phyloP scores from a whole-genome alignment of 2,888 invertebrate genomes.

The Eupithecia vulgata region DNA sequence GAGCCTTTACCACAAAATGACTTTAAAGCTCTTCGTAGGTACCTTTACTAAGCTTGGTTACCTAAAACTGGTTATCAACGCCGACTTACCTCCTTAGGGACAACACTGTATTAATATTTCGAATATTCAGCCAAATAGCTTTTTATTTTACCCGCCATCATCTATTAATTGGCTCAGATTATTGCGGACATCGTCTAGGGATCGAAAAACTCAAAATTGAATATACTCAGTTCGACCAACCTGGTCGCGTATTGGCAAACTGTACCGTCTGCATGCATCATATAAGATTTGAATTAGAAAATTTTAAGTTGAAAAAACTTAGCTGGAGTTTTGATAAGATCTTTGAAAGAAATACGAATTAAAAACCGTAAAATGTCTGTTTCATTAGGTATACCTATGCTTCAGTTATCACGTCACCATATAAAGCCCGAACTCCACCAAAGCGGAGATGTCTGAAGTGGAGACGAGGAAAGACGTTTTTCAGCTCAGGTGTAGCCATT shows the following conservation, averaged over 20 bases:
- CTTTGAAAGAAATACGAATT: neutral
- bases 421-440: neutral
- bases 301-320: neutral
- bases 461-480: too few species aligned
- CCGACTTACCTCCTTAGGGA: neutral
- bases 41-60: neutral
- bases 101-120: neutral
- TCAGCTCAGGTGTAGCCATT: too few species aligned
- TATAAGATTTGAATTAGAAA: neutral
- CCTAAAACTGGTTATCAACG: neutral
- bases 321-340: neutral
- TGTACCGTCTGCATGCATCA: neutral
- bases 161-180: constrained; percentile 39
- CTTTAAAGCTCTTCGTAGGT: neutral
- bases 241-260: constrained; percentile 21
- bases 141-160: constrained; percentile 22
- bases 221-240: constrained; percentile 47
- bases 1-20: too few species aligned
- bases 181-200: constrained; percentile 34
- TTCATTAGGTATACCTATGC: neutral
- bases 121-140: constrained; percentile 21
- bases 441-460: too few species aligned
- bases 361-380: neutral
- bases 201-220: constrained; percentile 45
- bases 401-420: neutral